Evolutionary conservation across 1,140 invertebrate species (phyloP).

Genomic region (Drosophila ohnishii): DNA sequence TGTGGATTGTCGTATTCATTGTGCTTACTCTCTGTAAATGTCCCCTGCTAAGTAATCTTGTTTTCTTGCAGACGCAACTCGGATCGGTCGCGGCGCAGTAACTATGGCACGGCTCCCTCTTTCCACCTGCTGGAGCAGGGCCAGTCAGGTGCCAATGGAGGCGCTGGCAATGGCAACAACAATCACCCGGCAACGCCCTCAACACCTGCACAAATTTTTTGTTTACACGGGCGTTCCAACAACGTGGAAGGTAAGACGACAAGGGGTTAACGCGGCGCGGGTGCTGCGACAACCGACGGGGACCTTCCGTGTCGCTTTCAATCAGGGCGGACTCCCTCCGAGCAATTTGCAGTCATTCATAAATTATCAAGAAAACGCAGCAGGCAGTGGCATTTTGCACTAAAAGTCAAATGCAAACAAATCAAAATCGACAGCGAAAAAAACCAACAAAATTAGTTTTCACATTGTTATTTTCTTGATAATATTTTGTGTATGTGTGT

Average conservation of each 20-base stretch:
- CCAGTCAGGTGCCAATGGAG: constrained; percentile 7
- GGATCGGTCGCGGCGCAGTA: constrained; percentile 44
- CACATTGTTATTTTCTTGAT: constrained; percentile 52
- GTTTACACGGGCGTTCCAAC: constrained; percentile 73
- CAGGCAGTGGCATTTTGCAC: constrained; percentile 51
- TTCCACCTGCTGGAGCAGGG: constrained; percentile 35
- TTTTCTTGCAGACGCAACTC: constrained; percentile 25
- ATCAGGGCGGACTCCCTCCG: constrained; percentile 53
- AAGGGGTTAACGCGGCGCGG: constrained; percentile 1
- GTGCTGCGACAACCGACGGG: constrained; percentile 52
- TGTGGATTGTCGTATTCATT: background rate
- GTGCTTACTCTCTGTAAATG: background rate
- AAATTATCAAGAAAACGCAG: constrained; percentile 75
- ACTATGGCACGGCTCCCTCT: constrained; percentile 64
- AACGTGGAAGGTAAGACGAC: constrained; percentile 64
- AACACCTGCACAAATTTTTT: constrained; percentile 72
- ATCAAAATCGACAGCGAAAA: constrained; percentile 42
- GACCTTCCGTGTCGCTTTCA: constrained; percentile 75
- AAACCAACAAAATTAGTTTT: constrained; percentile 68
- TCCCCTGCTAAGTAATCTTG: constrained; percentile 4
- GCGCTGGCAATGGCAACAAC: constrained; percentile 60
- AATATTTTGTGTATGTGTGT: constrained; percentile 7
- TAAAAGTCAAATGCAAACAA: constrained; percentile 59
- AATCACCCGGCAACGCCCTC: constrained; percentile 56
- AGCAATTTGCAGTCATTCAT: constrained; percentile 76